Base-by-base conservation (phyloP, 2,888 invertebrate genomes). In the Erebia epiphron region DNA sequence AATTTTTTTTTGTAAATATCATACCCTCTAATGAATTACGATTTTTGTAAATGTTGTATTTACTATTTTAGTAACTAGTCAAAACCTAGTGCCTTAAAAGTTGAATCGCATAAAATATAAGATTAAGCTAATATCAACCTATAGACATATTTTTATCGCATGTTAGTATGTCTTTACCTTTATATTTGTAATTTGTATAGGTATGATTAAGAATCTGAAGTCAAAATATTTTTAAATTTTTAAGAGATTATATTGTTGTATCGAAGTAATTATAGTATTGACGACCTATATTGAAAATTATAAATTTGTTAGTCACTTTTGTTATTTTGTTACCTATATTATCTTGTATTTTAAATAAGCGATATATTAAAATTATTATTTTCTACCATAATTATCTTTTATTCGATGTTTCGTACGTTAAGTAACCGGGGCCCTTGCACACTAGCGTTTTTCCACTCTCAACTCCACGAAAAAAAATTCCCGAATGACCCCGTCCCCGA, bases 191-290 rank as follows among this genome's bases (percentile, higher is more conserved):
- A 21, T 11, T 10, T 2, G n/a, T 57, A 57, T n/a, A 14, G n/a
- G 26, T 61, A 11, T n/a, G 21, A 26, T 49, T 61, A 11, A 10
- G 11, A 18, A 3, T 52, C 9, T 56, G 11, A 56, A 26, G 13
- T 26, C 26, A 57, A 26, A 56, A 16, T 18, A 43, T 46, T 52
- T 52, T 65, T 62, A 43, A 67, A 70, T 58, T 71, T 68, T 70
- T 75, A 67, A 72, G 75, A 75, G 75, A 74, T 76, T 75, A 76
- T 75, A 26, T 57, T 57, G 26, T 75, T 70, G 71, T 74, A 68
- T 70, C 62, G 66, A 60, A 71, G 16, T 52, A 26, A 26, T 26
- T 3, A n/a, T n/a, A 26, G 26, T 26, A 26, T 26, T 1, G 1
- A 5, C 35, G 69, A 57, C 65, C 57, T 64, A 73, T 68, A 64